Evolutionary conservation across 2,113 vertebrate genomes (phyloP).

Genomic region (Vulpes vulpes): DNA sequence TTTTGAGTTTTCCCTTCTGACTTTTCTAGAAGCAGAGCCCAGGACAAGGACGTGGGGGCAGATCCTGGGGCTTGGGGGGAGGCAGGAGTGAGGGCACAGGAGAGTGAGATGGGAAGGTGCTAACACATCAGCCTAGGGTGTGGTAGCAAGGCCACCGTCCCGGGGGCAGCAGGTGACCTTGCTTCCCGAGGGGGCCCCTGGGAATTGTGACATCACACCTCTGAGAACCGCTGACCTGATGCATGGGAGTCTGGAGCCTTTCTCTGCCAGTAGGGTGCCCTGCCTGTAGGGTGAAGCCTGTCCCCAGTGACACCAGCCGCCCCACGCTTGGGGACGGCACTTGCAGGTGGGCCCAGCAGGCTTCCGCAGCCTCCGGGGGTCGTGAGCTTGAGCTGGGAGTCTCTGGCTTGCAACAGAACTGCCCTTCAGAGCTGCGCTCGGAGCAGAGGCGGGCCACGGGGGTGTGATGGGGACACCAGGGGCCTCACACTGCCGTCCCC

Average conservation of each 20-base stretch:
- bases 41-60: neutral
- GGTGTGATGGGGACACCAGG: too few relatives aligned
- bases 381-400: neutral
- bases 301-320: neutral
- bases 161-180: neutral
- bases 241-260: neutral
- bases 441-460: rapidly evolving
- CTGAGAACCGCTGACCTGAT: neutral
- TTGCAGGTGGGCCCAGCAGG: neutral
- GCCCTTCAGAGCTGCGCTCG: neutral
- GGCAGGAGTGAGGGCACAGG: neutral
- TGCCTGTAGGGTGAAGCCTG: neutral
- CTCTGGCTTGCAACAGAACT: neutral
- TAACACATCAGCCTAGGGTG: neutral
- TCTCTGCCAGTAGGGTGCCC: neutral
- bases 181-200: neutral
- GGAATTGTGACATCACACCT: neutral
- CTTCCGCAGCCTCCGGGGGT: neutral
- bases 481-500: neutral
- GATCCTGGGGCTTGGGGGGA: neutral
- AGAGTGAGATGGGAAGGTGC: neutral
- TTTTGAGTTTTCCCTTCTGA: neutral
- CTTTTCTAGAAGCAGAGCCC: neutral
- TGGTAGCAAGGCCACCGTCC: neutral
- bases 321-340: too few relatives aligned